Evolutionary conservation across 2,888 invertebrate genomes (phyloP).

Genomic region (Athrips mouffetella): DNA sequence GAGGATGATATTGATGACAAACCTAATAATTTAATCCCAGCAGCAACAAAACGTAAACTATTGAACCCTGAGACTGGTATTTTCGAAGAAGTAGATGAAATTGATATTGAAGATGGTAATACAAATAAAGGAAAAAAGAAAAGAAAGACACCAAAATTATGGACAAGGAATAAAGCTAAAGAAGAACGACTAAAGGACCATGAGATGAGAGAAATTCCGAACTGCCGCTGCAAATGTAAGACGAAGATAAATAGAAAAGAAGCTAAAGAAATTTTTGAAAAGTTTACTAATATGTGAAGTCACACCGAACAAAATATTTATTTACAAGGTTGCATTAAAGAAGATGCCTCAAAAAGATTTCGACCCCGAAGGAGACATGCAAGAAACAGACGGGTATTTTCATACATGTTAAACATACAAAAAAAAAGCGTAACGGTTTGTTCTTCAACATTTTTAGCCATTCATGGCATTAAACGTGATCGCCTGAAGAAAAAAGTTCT

Average conservation of each 20-base stretch:
- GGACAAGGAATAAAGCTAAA: neutral
- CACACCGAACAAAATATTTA: neutral
- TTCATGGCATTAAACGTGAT: slow-evolving; percentile 2
- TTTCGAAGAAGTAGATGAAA: too few relatives aligned
- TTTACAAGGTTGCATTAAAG: neutral
- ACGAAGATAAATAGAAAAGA: too few relatives aligned
- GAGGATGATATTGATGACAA: neutral
- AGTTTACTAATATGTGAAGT: neutral
- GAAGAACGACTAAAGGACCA: neutral
- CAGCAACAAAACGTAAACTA: neutral
- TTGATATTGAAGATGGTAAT: neutral
- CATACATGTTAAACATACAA: neutral
- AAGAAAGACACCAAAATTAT: neutral
- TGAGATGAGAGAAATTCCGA: neutral
- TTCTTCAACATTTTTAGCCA: neutral
- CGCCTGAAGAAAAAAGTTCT: neutral
- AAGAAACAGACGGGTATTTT: neutral
- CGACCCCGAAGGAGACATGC: neutral
- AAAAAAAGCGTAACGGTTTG: neutral
- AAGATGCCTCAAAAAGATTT: neutral
- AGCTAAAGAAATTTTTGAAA: too few relatives aligned
- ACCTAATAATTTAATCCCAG: neutral
- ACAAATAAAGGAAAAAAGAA: neutral
- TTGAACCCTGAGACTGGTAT: neutral
- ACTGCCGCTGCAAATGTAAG: neutral